A percentile compares a stretch with the other conserved stretches of the same genome.
phyloP scores from a whole-genome alignment of 2,888 invertebrate species.

The Melipona beecheii region DNA sequence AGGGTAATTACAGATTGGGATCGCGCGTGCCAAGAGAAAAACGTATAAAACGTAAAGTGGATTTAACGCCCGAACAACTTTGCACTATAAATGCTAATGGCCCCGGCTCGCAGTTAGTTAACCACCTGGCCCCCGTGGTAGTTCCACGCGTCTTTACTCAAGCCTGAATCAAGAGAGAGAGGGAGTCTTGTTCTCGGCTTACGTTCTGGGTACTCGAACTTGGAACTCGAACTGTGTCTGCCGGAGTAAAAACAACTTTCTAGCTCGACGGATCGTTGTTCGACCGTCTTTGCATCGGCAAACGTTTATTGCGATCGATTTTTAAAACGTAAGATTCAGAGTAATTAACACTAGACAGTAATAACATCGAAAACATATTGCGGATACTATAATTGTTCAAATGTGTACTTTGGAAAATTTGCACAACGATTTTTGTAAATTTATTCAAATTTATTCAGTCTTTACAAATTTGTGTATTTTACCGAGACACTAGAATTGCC shows the following conservation, averaged over 20 bases:
- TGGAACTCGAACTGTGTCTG: constrained; percentile 56
- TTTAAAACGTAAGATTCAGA: no score
- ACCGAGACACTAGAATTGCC: no score
- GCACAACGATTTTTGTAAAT: no score
- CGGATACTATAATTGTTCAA: no score
- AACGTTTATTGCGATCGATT: no score
- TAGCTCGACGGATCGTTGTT: not conserved
- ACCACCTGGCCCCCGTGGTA: constrained; percentile 49
- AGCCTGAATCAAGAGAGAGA: constrained; percentile 26
- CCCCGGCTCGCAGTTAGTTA: constrained; percentile 61
- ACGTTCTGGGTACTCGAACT: constrained; percentile 48
- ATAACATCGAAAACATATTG: no score
- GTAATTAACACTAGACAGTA: no score
- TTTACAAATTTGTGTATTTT: no score
- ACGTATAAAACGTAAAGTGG: constrained; percentile 63
- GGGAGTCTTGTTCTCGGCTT: constrained; percentile 55
- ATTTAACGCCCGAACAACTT: constrained; percentile 74
- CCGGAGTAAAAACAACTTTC: constrained; percentile 15
- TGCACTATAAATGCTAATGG: constrained; percentile 78
- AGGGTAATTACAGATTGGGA: constrained; percentile 62
- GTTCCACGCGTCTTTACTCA: constrained; percentile 65
- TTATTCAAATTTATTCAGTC: no score
- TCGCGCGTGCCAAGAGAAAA: constrained; percentile 53
- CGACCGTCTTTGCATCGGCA: not conserved
- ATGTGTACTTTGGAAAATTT: no score